A percentile compares a stretch with the other conserved stretches of the same genome.
These are phyloP conservation scores for Spilosoma lubricipeda DNA, from an alignment of 2,888 invertebrate species.

Conservation along the genomic window DNA sequence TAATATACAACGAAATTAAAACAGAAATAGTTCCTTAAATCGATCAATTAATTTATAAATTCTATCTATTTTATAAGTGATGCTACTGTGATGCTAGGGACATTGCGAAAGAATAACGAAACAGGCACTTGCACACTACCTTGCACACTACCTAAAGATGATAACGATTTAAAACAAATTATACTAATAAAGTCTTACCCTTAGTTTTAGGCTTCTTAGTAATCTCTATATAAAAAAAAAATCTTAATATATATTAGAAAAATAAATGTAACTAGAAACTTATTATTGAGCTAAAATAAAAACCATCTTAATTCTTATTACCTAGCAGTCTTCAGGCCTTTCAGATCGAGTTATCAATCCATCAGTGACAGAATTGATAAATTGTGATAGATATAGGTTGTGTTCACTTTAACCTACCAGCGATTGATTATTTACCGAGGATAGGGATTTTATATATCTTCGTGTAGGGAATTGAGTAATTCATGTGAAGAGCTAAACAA, in stretches of 20 bases:
- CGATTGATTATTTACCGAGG: constrained; percentile 14
- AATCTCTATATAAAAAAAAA: not conserved
- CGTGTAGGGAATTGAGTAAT: not conserved
- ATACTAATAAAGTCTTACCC: not conserved
- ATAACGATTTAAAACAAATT: not conserved
- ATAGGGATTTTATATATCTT: not conserved
- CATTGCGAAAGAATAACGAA: too few species aligned
- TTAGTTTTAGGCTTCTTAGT: not conserved
- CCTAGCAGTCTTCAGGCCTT: not conserved
- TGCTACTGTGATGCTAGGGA: too few species aligned
- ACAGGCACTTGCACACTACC: not conserved
- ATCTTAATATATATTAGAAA: not conserved
- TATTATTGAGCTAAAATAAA: not conserved
- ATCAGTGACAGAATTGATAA: constrained; percentile 23
- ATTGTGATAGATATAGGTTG: constrained; percentile 22
- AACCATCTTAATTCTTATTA: constrained; percentile 1
- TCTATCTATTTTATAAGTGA: too few species aligned
- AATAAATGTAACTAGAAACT: not conserved
- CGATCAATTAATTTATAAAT: too few species aligned
- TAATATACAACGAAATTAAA: not conserved
- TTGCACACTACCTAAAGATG: not conserved
- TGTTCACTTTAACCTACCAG: constrained; percentile 13
- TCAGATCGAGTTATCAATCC: constrained; percentile 16
- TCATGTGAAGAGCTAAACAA: not conserved
- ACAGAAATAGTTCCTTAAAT: not conserved